phyloP scores from a whole-genome alignment of 2,113 vertebrate species.

The Oceanodroma tethys region DNA sequence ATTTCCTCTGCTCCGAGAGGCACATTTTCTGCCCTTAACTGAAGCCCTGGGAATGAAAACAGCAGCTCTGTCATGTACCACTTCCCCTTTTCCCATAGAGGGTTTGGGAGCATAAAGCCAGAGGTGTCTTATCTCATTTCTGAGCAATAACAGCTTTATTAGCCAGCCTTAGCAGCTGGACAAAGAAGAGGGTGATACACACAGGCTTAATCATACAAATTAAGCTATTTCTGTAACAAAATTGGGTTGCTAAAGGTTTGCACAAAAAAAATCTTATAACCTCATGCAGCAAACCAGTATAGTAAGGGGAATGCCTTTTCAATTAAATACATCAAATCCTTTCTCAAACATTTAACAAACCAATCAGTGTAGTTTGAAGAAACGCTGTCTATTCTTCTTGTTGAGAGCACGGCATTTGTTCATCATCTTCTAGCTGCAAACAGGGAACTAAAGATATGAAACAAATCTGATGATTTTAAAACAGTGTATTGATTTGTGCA shows the following conservation, averaged over 20 bases:
- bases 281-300: not conserved
- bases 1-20: not conserved
- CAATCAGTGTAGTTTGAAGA: not conserved
- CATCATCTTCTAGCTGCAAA: not conserved
- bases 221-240: slow-evolving; percentile 1
- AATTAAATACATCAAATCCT: not conserved
- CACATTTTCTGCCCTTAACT: not conserved
- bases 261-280: not conserved
- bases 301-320: not conserved
- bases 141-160: not conserved
- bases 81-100: not conserved
- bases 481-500: slow-evolving; percentile 36
- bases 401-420: not conserved
- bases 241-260: not conserved
- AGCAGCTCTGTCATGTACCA: not conserved
- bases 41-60: not conserved
- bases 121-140: not conserved
- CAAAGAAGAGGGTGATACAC: not conserved
- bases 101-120: not conserved
- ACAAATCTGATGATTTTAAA: slow-evolving; percentile 18
- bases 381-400: not conserved
- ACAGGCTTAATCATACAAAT: not conserved
- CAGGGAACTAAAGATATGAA: slow-evolving; percentile 10
- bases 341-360: slow-evolving; percentile 8
- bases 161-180: not conserved